These are phyloP conservation scores for Noctua pronuba DNA, from an alignment of 2,888 invertebrate species.

Conservation along the genomic window DNA sequence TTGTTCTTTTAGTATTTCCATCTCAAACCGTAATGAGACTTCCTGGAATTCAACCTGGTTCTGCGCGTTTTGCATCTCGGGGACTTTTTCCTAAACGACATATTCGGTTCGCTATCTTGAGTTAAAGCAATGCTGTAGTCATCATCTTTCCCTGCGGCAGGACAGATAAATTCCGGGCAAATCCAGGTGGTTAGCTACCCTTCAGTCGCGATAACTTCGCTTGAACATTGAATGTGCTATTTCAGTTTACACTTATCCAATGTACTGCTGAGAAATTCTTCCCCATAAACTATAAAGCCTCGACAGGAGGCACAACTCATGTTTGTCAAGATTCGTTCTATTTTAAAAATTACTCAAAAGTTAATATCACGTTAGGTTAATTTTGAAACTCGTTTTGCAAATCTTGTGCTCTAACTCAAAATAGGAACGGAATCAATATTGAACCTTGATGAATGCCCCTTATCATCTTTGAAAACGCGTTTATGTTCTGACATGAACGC, in stretches of 20 bases:
- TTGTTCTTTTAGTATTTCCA: constrained; percentile 2
- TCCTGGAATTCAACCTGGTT: constrained; percentile 17
- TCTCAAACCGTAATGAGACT: constrained; percentile 10
- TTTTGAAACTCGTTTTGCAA: background rate
- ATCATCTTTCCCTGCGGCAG: background rate
- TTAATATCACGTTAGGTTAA: no score
- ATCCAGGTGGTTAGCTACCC: background rate
- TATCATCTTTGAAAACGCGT: constrained; percentile 1
- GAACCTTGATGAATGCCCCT: background rate
- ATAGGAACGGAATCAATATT: background rate
- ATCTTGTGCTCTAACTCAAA: background rate
- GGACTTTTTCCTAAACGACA: constrained; percentile 1
- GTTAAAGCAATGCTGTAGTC: background rate
- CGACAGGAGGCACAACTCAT: no score
- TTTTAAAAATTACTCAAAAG: background rate
- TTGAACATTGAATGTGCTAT: background rate
- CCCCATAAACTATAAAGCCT: no score
- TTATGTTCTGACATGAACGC: background rate
- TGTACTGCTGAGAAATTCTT: background rate
- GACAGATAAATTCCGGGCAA: constrained; percentile 1
- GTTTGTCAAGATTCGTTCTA: background rate
- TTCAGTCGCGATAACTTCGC: background rate
- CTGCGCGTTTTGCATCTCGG: background rate
- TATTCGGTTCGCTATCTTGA: background rate
- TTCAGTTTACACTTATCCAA: background rate